Percentiles rank a stretch among this genome's conserved stretches.
These are phyloP conservation scores for Limnephilus marmoratus DNA, from an alignment of 2,888 invertebrate genomes.

Conservation along the genomic window DNA sequence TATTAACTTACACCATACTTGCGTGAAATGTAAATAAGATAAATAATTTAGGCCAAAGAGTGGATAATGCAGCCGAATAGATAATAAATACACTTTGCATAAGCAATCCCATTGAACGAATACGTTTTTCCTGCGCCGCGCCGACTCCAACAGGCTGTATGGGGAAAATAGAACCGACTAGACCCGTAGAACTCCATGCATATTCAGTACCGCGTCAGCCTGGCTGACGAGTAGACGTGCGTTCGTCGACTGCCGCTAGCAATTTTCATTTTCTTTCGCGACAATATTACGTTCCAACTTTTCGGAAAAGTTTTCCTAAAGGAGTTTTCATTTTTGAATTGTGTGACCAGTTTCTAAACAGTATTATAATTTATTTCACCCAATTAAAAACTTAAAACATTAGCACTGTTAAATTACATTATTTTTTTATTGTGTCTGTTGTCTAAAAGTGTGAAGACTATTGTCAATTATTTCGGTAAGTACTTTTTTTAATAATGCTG, in stretches of 20 bases:
- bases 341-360: background rate
- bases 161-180: background rate
- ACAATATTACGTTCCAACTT: conserved; percentile 2
- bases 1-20: background rate
- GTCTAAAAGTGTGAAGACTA: background rate
- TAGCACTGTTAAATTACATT: background rate
- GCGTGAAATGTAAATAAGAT: background rate
- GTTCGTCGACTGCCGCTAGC: background rate
- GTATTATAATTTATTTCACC: background rate
- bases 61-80: background rate
- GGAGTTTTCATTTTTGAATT: background rate
- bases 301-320: background rate
- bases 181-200: background rate
- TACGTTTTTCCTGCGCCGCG: background rate
- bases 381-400: background rate
- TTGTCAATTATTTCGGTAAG: conserved; percentile 2
- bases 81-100: background rate
- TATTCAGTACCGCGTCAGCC: conserved; percentile 33
- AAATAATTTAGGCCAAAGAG: background rate
- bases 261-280: background rate
- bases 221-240: conserved; percentile 31
- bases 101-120: background rate
- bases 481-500: background rate
- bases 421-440: background rate
- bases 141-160: background rate